Evolutionary conservation across 2,888 invertebrate species (phyloP), one percentile per base, ranked within the genome.

Genomic region (Willowsia nigromaculata): DNA sequence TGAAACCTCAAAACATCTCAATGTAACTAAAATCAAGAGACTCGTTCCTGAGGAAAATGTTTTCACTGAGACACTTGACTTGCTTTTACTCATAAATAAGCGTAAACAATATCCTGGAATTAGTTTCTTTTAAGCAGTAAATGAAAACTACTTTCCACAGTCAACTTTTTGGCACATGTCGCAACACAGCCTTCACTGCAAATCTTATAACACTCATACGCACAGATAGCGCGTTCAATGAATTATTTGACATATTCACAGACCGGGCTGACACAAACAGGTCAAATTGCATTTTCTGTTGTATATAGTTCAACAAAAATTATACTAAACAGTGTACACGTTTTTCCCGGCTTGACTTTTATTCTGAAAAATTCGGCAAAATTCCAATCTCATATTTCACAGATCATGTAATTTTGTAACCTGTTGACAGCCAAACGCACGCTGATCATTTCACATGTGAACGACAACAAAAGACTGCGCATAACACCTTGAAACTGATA

Each of bases 391-490:
- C 43, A 68, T 40, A 78, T 78, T 33, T 56, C 85, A 76, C 85
- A 25, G 27, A 25, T 43, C n/a, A n/a, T 40, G 40, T 18, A n/a
- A n/a, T n/a, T n/a, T n/a, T n/a, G n/a, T n/a, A n/a, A 43, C 65
- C 62, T 30, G 76, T 18, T 76, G 85, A 85, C 85, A 85, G 78
- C 43, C 65, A 43, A 47, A 15, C 85, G 43, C 76, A 65, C 85
- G 74, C 27, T 80, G 65, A 65, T 80, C 85, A 78, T 50, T 78
- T 33, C 47, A 40, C 33, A 76, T 62, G 37, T 13, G 30, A 71
- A 43, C 81, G 68, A 65, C 85, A 86, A 80, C 86, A 86, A 86
- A 80, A 37, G 68, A 80, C 30, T 85, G 65, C 25, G 27, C 85
- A 47, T 33, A 27, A 9, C 50, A 80, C 71, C 30, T 25, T 43